Base-by-base conservation (phyloP, 2,888 invertebrate genomes). In the Cylloceria caligata region DNA sequence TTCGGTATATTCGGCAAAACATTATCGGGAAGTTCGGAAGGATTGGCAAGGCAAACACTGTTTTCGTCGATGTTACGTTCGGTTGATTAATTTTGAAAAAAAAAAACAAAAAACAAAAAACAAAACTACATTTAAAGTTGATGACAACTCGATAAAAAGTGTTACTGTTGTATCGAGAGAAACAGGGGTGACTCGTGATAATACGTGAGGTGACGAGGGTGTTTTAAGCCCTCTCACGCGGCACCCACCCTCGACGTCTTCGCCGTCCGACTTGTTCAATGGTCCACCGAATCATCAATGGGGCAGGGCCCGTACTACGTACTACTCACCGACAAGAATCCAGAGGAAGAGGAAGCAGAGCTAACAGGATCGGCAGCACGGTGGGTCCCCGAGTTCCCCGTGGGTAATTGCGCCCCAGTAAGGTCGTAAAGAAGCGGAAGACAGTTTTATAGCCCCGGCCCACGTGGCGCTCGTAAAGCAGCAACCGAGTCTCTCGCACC, bases 391-490 rank as follows among this genome's bases (percentile, higher is more conserved):
- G 90, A 87, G 88, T 85, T 85, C 85, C 83, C 85, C 84, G 86
- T 81, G 86, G 89, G 90, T 89, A 90, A 89, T 89, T 89, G 90
- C 89, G 87, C 87, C 88, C 88, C 87, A 79, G 88, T 87, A 86
- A 91, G 88, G 88, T 92, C 93, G 92, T 93, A 93, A 93, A 93
- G 91, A 91, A 91, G 89, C 90, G 88, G 91, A 92, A 92, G 93
- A 93, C 93, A 93, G 93, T 93, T 93, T 93, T 93, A 93, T 93
- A 92, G 92, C 92, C 90, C 89, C 88, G 90, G 92, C 89, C 92
- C 94, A 93, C 94, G 94, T 93, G 94, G 93, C 93, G 89, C 89
- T 89, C 91, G 89, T 90, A 90, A 90, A 90, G 82, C 84, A 86
- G 86, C 69, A 57, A 69, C 71, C 76, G 19, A 72, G 45, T 88